phyloP scores from a whole-genome alignment of 2,797 vertebrate species.

The Chiropotes sagulatus region DNA sequence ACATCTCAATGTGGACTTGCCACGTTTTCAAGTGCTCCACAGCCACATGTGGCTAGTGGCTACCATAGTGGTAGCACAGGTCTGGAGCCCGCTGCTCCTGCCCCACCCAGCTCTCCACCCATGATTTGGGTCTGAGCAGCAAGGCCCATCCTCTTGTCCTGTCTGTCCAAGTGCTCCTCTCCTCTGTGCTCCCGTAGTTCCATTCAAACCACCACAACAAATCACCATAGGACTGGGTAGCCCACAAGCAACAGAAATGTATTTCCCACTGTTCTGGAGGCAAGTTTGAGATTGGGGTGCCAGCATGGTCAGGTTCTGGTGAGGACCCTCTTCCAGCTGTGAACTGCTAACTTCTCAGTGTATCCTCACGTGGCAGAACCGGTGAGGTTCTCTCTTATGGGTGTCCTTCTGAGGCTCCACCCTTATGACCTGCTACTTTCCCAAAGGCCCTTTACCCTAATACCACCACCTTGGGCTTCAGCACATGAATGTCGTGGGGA shows the following conservation, averaged over 20 bases:
- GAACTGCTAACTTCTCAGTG: not conserved
- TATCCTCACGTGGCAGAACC: not conserved
- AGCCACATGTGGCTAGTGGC: not conserved
- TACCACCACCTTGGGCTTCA: not conserved
- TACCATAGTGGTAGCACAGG: accelerated
- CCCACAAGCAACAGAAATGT: not conserved
- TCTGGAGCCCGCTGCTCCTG: not conserved
- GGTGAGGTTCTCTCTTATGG: not conserved
- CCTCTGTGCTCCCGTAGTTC: not conserved
- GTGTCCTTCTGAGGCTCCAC: not conserved
- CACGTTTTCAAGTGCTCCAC: not conserved
- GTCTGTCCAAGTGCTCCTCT: not conserved
- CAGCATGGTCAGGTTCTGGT: too few relatives aligned
- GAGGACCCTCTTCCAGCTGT: not conserved
- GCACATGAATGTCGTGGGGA: not conserved
- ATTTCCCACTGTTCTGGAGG: not conserved
- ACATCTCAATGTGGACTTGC: not conserved
- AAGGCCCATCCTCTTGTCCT: accelerated
- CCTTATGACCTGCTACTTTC: not conserved
- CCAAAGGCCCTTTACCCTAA: not conserved
- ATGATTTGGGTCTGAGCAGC: not conserved
- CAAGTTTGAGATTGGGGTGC: not conserved
- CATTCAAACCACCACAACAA: not conserved
- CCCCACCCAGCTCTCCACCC: not conserved
- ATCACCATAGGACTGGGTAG: not conserved